phyloP scores from a whole-genome alignment of 2,797 vertebrate genomes.

The Manis crassicaudata region DNA sequence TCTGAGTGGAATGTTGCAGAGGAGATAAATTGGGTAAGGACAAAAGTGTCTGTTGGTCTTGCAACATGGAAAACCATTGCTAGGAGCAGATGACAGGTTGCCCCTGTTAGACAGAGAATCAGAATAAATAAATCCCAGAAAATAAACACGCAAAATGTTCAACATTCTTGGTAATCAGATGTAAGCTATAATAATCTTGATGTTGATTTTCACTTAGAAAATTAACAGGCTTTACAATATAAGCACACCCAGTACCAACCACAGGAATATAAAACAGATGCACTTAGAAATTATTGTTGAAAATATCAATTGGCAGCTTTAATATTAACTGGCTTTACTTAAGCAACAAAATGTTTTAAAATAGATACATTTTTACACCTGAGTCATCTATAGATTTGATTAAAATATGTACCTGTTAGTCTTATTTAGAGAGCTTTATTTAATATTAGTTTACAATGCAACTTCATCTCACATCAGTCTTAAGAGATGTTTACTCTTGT shows the following conservation, averaged over 20 bases:
- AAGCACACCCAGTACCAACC: background rate
- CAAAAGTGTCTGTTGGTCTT: background rate
- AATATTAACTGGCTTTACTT: background rate
- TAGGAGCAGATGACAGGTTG: background rate
- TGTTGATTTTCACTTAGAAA: slow-evolving; percentile 40
- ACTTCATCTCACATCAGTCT: background rate
- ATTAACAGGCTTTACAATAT: background rate
- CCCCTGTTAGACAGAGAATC: background rate
- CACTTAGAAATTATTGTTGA: background rate
- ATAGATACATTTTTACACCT: slow-evolving; percentile 14
- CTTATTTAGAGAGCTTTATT: background rate
- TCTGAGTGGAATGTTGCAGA: background rate
- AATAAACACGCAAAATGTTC: background rate
- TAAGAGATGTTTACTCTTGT: slow-evolving; percentile 11
- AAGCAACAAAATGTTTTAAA: slow-evolving; percentile 34
- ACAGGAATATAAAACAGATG: background rate
- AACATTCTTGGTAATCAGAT: slow-evolving; percentile 16
- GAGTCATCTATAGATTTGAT: background rate
- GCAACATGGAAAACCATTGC: background rate
- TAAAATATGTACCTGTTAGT: background rate
- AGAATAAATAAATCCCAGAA: slow-evolving; percentile 7
- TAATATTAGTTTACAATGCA: slow-evolving; percentile 20
- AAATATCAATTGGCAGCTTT: background rate
- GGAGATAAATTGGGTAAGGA: background rate
- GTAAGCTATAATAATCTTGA: background rate